Conservation (phyloP, 2,888 invertebrate genomes). For the Acrobasis consociella region DNA sequence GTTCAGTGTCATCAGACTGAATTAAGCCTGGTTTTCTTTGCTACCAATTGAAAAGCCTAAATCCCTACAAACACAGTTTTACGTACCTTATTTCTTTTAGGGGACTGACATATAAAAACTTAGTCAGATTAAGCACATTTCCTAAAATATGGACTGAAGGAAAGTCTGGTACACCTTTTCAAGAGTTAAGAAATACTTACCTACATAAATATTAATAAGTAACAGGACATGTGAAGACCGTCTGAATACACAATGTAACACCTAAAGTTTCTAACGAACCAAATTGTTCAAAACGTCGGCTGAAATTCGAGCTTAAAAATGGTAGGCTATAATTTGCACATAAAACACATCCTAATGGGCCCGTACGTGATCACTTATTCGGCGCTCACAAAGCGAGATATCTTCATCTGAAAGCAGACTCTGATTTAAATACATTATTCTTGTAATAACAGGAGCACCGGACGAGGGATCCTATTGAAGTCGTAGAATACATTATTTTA, state of each 20-base stretch:
- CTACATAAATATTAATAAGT: neutral
- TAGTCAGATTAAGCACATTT: too few relatives aligned
- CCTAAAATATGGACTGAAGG: too few relatives aligned
- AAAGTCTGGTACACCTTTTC: too few relatives aligned
- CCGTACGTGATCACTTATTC: slow-evolving; percentile 81
- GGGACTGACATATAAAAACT: too few relatives aligned
- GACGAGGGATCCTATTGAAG: slow-evolving; percentile 79
- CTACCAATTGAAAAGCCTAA: too few relatives aligned
- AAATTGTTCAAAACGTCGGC: slow-evolving; percentile 60
- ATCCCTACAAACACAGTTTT: too few relatives aligned
- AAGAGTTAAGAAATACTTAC: too few relatives aligned
- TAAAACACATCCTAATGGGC: slow-evolving; percentile 80
- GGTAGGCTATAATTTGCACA: slow-evolving; percentile 80
- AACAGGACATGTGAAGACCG: neutral
- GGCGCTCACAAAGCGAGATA: slow-evolving; percentile 72
- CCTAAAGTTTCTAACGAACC: slow-evolving; percentile 74
- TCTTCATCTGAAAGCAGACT: slow-evolving; percentile 79
- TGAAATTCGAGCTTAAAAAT: slow-evolving; percentile 74
- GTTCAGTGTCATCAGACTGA: too few relatives aligned
- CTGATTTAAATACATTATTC: slow-evolving; percentile 82
- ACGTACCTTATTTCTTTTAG: too few relatives aligned
- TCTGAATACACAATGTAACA: slow-evolving; percentile 39
- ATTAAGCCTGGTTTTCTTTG: too few relatives aligned
- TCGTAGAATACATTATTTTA: slow-evolving; percentile 82
- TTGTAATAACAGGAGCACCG: slow-evolving; percentile 78